Percentiles rank a stretch among this genome's conserved stretches.
These are phyloP conservation scores for Helicolenus hilgendorfi DNA, from an alignment of 2,797 vertebrate species.

Conservation along the genomic window DNA sequence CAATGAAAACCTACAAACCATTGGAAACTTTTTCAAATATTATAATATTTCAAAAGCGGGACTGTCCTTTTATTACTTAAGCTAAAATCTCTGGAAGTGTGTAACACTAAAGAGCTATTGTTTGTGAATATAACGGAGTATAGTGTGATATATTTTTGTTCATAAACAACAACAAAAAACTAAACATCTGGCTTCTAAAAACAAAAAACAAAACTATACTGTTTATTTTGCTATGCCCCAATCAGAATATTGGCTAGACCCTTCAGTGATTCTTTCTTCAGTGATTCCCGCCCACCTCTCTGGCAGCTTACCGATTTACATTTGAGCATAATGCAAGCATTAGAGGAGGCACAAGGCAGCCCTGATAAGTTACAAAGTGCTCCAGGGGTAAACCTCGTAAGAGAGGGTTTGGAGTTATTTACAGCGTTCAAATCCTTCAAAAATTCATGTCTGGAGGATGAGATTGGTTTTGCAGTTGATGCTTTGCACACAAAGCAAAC, in stretches of 20 bases:
- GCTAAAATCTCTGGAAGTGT: slow-evolving; percentile 24
- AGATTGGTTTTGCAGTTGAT: slow-evolving; percentile 90
- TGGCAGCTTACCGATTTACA: slow-evolving; percentile 92
- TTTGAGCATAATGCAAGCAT: slow-evolving; percentile 93
- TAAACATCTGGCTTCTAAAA: slow-evolving; percentile 54
- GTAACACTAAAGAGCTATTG: slow-evolving; percentile 58
- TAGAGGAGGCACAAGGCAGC: slow-evolving; percentile 91
- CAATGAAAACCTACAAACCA: slow-evolving; percentile 41
- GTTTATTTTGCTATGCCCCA: slow-evolving; percentile 86
- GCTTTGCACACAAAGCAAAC: slow-evolving; percentile 90
- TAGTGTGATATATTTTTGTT: slow-evolving; percentile 77
- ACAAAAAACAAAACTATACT: slow-evolving; percentile 85
- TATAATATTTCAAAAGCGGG: neutral
- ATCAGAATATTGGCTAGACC: slow-evolving; percentile 89
- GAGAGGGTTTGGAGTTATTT: slow-evolving; percentile 93
- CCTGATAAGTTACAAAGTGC: slow-evolving; percentile 94
- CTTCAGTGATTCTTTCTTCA: slow-evolving; percentile 88
- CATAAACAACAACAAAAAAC: neutral
- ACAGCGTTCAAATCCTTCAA: slow-evolving; percentile 92
- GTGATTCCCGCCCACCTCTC: slow-evolving; percentile 91
- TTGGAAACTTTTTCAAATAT: slow-evolving; percentile 51
- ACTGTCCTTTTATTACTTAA: slow-evolving; percentile 37
- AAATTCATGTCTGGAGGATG: slow-evolving; percentile 90
- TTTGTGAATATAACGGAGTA: slow-evolving; percentile 63
- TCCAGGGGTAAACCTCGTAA: slow-evolving; percentile 92